phyloP scores from a whole-genome alignment of 2,888 invertebrate species.

The Cantharis nigra region DNA sequence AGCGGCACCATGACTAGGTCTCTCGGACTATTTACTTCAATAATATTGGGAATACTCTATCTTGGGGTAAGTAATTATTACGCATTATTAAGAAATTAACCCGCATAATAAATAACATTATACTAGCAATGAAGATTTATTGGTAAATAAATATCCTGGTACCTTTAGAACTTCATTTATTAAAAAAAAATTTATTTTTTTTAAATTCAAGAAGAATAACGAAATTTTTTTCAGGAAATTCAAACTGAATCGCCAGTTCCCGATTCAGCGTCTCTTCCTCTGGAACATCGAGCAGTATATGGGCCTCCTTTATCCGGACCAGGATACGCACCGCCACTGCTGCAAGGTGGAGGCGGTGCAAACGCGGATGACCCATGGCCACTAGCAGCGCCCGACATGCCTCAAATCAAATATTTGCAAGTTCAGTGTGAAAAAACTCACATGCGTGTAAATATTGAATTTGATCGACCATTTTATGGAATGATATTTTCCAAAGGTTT shows the following conservation, averaged over 20 bases:
- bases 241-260: slow-evolving; percentile 76
- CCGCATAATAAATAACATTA: not conserved
- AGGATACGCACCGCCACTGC: slow-evolving; percentile 52
- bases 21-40: slow-evolving; percentile 40
- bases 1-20: slow-evolving; percentile 47
- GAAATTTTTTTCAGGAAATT: slow-evolving; percentile 66
- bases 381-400: slow-evolving; percentile 84
- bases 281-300: slow-evolving; percentile 79
- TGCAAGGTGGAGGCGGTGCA: slow-evolving; percentile 49
- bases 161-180: slow-evolving; percentile 21
- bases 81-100: not conserved
- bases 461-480: slow-evolving; percentile 92
- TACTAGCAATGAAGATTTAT: slow-evolving; percentile 9
- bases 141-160: slow-evolving; percentile 24
- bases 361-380: slow-evolving; percentile 86
- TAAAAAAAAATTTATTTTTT: not conserved
- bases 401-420: slow-evolving; percentile 90
- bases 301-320: slow-evolving; percentile 66
- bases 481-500: slow-evolving; percentile 96
- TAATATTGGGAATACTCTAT: slow-evolving; percentile 42
- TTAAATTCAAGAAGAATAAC: not conserved
- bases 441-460: slow-evolving; percentile 94
- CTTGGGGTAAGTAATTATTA: slow-evolving; percentile 43
- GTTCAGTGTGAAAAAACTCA: slow-evolving; percentile 95
- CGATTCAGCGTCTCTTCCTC: slow-evolving; percentile 79